Base-by-base conservation (phyloP, 2,113 vertebrate species). In the Calidris pugnax region DNA sequence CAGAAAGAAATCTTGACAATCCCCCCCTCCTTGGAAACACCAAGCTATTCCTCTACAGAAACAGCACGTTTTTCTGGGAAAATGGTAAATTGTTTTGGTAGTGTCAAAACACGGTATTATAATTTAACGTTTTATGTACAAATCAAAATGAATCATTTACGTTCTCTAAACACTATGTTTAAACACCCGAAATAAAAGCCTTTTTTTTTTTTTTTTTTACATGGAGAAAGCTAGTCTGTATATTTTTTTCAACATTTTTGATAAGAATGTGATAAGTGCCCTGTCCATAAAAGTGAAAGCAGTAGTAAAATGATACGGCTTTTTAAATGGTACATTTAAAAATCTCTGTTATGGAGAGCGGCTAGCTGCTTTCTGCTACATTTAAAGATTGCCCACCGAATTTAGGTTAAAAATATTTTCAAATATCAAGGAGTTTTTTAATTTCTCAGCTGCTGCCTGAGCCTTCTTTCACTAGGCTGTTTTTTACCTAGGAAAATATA, bases 101-200 rank as follows among this genome's bases (percentile, higher is more conserved):
- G 59, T 47, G 35, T 86, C 51, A 80, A 85, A 90, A 76, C 1
- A 10, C 12, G 27, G 43, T 39, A 26, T 59, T 88, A 35, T 43
- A 84, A 91, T 85, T 81, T 35, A 66, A 81, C 0, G 0, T 85
- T 93, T 82, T 79, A 95, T 27, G 30, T 92, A 53, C 69, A 71
- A 91, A 64, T 90, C 72, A 86, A 81, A 94, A 95, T 71, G 63
- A 96, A 74, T 94, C 5, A 90, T 85, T 85, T 90, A 72, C 76
- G 73, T 88, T 85, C 85, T 55, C 73, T 55, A 80, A 83, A 83
- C 35, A 76, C 72, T 89, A 28, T 41, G 33, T 97, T 95, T 88
- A 71, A 92, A 67, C 60, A 88, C 48, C 12, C 0, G 0, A 83
- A 90, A 86, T 19, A 39, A 87, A 87, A 87, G 18, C 21, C 16